Evolutionary conservation across 2,797 vertebrate species (phyloP).

Genomic region (Natrix natrix): DNA sequence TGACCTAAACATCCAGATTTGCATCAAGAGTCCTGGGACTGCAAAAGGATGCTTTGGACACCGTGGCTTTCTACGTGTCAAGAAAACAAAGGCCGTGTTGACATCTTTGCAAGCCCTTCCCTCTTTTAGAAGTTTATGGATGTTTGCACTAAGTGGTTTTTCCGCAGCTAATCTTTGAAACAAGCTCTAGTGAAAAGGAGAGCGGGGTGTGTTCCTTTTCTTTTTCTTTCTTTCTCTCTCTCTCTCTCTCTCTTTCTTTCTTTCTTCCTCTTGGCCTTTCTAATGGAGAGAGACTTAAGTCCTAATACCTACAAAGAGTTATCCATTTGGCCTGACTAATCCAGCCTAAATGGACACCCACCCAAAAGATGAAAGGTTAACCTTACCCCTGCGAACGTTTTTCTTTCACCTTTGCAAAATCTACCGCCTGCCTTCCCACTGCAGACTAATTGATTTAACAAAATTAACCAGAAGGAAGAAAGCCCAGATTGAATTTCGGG

Average conservation of each 20-base stretch:
- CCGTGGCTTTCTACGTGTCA: not conserved
- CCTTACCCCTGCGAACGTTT: slow-evolving; percentile 65
- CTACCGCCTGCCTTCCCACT: slow-evolving; percentile 54
- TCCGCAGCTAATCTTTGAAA: slow-evolving; percentile 67
- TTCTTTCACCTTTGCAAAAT: slow-evolving; percentile 63
- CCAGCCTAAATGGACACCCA: slow-evolving; percentile 70
- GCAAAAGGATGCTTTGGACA: not conserved
- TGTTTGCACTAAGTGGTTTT: slow-evolving; percentile 76
- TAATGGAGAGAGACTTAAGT: slow-evolving; percentile 57
- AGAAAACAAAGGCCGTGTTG: slow-evolving; percentile 59
- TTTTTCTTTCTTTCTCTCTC: not conserved
- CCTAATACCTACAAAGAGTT: slow-evolving; percentile 73
- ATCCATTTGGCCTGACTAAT: slow-evolving; percentile 71
- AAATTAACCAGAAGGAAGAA: slow-evolving; percentile 68
- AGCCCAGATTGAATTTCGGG: slow-evolving; percentile 69
- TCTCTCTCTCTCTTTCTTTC: not conserved
- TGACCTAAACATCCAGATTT: not conserved
- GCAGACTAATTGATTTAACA: slow-evolving; percentile 67
- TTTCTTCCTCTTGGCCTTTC: slow-evolving; percentile 52
- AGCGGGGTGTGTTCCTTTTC: slow-evolving; percentile 54
- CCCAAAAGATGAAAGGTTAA: slow-evolving; percentile 67
- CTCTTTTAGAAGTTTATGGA: slow-evolving; percentile 73
- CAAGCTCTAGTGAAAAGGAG: slow-evolving; percentile 50
- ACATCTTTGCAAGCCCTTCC: slow-evolving; percentile 63
- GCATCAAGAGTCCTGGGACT: not conserved